Base-by-base conservation (phyloP, 2,113 vertebrate species). In the Dendrocopos noguchii region DNA sequence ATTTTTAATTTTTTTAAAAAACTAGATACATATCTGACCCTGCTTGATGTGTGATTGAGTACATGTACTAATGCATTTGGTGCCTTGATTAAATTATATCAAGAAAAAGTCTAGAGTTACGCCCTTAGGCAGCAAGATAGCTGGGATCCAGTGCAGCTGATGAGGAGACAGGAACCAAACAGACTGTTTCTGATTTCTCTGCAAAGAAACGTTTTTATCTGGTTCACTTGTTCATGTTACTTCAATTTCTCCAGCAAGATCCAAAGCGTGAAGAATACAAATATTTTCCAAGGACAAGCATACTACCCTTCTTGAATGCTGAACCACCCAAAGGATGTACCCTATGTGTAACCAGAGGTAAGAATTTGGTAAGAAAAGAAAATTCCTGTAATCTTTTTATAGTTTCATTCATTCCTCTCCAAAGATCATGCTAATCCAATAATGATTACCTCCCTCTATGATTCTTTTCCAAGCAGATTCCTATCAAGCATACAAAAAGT, bases 401-500 rank as follows among this genome's bases (percentile, higher is more conserved):
- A 73, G 14, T 76, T 80, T 17, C 36, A 52, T 44, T 91, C 88
- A 95, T 60, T 94, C 42, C 31, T 66, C 31, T 83, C 73, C 65
- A 91, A 25, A 85, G 61, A 94, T 61, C 61, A 56, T 46, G 36
- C 44, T 88, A 91, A 94, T 80, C 76, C 53, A 67, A 34, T 86
- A 91, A 78, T 55, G 19, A 78, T 56, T 90, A 78, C 78, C 39
- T 84, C 25, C 7, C 46, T 81, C 34, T 52, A 52, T 15, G 83
- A 68, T 75, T 93, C 44, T 80, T 83, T 88, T 79, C 34, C 47
- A 84, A 65, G 44, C 33, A 87, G 65, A 93, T 90, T 86, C n/a
- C 65, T 86, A 75, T 79, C 77, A 81, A 65, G 57, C 14, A 80
- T 42, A 72, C 53, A 85, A 85, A 89, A 63, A 66, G 52, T 44